Base-by-base conservation (phyloP, 2,888 invertebrate species). In the Eupithecia tripunctaria region DNA sequence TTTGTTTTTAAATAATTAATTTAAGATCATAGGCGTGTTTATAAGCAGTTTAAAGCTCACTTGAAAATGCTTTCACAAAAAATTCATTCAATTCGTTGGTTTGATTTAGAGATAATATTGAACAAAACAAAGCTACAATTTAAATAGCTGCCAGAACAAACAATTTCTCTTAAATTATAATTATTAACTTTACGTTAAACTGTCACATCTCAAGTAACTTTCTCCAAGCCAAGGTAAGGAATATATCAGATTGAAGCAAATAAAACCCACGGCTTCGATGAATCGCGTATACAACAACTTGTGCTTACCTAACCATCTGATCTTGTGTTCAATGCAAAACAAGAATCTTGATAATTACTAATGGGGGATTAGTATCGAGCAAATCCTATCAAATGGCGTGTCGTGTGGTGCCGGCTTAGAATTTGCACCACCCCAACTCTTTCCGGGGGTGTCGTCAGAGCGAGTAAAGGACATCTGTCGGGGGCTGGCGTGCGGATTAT, bases 201-300 rank as follows among this genome's bases (percentile, higher is more conserved):
- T 43, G 7, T 15, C 15, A 41, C 47, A 47, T 21, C 2, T 51
- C 21, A 21, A 21, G 8, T n/a, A 5, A 43, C 1, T 2, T 51
- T 21, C 21, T 47, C 4, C n/a, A 6, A n/a, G 56, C 4, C 14
- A 25, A 59, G 15, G 27, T 65, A 56, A 70, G 29, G 7, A 38
- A 25, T 56, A 38, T 27, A 63, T 69, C 15, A 18, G 6, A 32
- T 67, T 25, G 6, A 62, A 36, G n/a, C 36, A 69, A 12, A 51
- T 10, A 14, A 21, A 51, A 43, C 62, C 21, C 67, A 27, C 72
- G 72, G 69, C 60, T 68, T 73, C 29, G 68, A 72, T 51, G 68
- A 69, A 70, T 72, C 71, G 72, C 74, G 70, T 72, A 70, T 72
- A 69, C 74, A 73, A 72, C 14, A 41, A 62, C 62, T 68, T 25